Percentiles rank a stretch among this genome's conserved stretches.
Conservation (phyloP, 2,797 vertebrate genomes). For the Fundulus diaphanus region DNA sequence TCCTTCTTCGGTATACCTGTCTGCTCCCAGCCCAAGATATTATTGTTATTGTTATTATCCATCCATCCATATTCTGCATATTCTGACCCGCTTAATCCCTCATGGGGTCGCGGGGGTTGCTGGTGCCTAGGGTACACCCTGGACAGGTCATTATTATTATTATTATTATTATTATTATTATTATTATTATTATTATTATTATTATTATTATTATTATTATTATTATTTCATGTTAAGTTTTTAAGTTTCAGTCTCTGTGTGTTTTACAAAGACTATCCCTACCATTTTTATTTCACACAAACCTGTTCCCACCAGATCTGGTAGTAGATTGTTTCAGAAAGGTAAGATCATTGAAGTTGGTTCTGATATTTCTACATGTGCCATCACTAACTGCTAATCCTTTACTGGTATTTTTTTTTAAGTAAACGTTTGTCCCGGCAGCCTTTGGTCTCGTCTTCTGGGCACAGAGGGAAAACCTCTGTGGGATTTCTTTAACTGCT, state of each 20-base stretch:
- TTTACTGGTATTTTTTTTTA: constrained; percentile 7
- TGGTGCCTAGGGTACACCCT: too few relatives aligned
- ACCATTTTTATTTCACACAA: constrained; percentile 72
- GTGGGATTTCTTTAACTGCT: constrained; percentile 86
- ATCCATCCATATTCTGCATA: too few relatives aligned
- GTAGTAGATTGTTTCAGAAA: constrained; percentile 91
- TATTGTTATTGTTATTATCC: too few relatives aligned
- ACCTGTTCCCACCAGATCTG: constrained; percentile 87
- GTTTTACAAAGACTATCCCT: not conserved
- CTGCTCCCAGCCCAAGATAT: too few relatives aligned
- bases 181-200: too few relatives aligned
- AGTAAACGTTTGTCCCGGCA: constrained; percentile 34
- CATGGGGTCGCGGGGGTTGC: too few relatives aligned
- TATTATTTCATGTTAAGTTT: not conserved
- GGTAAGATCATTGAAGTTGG: constrained; percentile 68
- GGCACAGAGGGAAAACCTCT: not conserved
- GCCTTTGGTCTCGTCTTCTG: too few relatives aligned
- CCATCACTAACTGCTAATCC: not conserved
- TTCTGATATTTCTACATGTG: not conserved
- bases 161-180: too few relatives aligned
- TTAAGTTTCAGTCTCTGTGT: not conserved
- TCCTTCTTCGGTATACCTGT: too few relatives aligned
- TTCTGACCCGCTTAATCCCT: too few relatives aligned
- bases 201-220: too few relatives aligned
- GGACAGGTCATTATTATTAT: too few relatives aligned